Evolutionary conservation across 2,113 vertebrate species (phyloP), one percentile per base, ranked within the genome.

Genomic region (Ia io): DNA sequence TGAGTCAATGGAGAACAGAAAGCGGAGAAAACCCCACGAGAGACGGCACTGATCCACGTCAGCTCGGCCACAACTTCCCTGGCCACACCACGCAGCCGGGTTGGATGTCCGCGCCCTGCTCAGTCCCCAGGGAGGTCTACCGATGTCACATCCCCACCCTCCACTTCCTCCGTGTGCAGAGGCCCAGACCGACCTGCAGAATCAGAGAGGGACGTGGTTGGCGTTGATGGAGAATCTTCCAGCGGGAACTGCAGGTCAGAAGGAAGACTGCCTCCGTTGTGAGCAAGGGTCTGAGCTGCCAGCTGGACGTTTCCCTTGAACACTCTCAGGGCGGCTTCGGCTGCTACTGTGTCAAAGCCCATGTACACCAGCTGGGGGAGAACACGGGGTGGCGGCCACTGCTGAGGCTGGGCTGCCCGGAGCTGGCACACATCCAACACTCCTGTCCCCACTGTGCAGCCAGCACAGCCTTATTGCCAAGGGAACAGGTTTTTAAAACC

Each of bases 271-370:
- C 99, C 99, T 20, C 98, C 98, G 2, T 99, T 98, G 95, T 98
- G 98, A 35, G 98, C 98, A 22, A 99, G 98, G 10, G 99, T 99
- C 98, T 99, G 99, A 5, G 99, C 98, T 0, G 99, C 99, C 44
- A 98, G 92, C 49, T 99, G 98, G 49, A 99, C 88, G 78, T 99
- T 99, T 74, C 99, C 99, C 56, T 97, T 98, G 5, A 98, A 98
- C 88, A 98, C 67, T 22, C 97, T 97, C 35, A 99, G 98, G 0
- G 99, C 99, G 0, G 98, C 97, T 47, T 99, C 98, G 0, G 98
- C 98, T 0, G 96, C 95, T 1, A 95, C 98, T 0, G 95, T 65
- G 42, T 99, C 98, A 37, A 99, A 99, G 5, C 99, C 99, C 97
- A 99, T 96, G 47, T 99, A 99, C 30, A 98, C 79, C 96, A 99